Conservation (phyloP, 2,797 vertebrate species). For the Oreonectes daqikongensis region DNA sequence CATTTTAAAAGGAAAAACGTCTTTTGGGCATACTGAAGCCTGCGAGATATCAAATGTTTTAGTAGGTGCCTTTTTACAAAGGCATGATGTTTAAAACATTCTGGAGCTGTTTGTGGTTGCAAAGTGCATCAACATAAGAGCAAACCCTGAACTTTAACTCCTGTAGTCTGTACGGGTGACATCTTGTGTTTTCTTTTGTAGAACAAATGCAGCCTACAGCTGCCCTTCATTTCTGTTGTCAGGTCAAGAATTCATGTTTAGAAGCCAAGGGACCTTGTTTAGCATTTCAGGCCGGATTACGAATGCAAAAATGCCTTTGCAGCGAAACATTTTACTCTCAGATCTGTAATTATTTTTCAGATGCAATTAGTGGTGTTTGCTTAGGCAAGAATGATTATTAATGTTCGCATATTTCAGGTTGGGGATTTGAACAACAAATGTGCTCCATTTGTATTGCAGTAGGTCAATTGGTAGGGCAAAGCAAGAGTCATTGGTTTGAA, state of each 20-base stretch:
- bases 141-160: conserved; percentile 30
- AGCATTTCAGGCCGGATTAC: neutral
- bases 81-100: neutral
- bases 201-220: conserved; percentile 31
- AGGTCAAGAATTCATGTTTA: conserved; percentile 44
- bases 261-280: conserved; percentile 37
- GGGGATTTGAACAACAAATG: neutral
- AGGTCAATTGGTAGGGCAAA: no score
- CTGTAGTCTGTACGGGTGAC: conserved; percentile 10
- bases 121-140: conserved; percentile 23
- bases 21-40: neutral
- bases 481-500: no score
- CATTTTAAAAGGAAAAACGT: conserved; percentile 5
- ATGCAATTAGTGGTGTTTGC: neutral
- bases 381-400: neutral
- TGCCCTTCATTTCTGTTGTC: conserved; percentile 41
- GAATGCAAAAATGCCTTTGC: neutral
- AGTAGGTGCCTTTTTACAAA: conserved; percentile 18
- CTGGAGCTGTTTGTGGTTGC: conserved; percentile 10
- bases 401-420: neutral
- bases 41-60: conserved; percentile 10
- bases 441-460: neutral
- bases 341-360: conserved; percentile 3
- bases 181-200: conserved; percentile 10
- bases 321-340: neutral